A percentile compares a stretch with the other conserved stretches of the same genome.
These are phyloP conservation scores for Carassius gibelio DNA, from an alignment of 2,113 vertebrate species.

Conservation along the genomic window DNA sequence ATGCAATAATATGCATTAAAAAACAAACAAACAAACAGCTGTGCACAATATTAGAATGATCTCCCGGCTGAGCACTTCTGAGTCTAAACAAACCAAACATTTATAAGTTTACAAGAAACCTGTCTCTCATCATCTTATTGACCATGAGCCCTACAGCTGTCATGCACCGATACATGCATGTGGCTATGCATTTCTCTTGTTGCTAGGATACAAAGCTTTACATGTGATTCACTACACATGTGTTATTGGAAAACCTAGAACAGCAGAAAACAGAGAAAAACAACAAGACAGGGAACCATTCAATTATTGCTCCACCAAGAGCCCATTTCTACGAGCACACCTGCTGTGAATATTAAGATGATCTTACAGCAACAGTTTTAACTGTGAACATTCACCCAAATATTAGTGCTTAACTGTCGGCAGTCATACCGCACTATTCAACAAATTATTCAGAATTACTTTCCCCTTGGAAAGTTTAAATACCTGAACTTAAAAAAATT, in stretches of 20 bases:
- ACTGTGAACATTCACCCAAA: background rate
- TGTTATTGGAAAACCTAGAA: slow-evolving; percentile 65
- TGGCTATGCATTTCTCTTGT: slow-evolving; percentile 59
- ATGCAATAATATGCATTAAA: no score
- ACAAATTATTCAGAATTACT: background rate
- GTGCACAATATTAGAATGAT: background rate
- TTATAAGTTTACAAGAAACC: slow-evolving; percentile 59
- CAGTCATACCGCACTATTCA: background rate
- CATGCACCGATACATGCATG: slow-evolving; percentile 42
- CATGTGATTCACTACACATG: slow-evolving; percentile 59
- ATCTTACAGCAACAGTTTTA: background rate
- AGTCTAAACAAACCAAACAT: slow-evolving; percentile 51
- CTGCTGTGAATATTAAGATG: background rate
- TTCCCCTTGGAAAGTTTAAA: no score
- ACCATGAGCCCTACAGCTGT: slow-evolving; percentile 51
- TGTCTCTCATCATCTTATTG: slow-evolving; percentile 56
- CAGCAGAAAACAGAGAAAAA: slow-evolving; percentile 37
- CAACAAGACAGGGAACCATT: slow-evolving; percentile 40
- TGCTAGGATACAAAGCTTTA: slow-evolving; percentile 73
- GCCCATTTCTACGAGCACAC: background rate
- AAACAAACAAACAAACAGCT: background rate
- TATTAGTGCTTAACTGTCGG: background rate
- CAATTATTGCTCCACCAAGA: slow-evolving; percentile 8
- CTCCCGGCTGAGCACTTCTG: background rate
- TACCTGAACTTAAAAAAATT: no score